These are phyloP conservation scores for Pseudochirops cupreus DNA, from an alignment of 2,797 vertebrate genomes.

Conservation along the genomic window DNA sequence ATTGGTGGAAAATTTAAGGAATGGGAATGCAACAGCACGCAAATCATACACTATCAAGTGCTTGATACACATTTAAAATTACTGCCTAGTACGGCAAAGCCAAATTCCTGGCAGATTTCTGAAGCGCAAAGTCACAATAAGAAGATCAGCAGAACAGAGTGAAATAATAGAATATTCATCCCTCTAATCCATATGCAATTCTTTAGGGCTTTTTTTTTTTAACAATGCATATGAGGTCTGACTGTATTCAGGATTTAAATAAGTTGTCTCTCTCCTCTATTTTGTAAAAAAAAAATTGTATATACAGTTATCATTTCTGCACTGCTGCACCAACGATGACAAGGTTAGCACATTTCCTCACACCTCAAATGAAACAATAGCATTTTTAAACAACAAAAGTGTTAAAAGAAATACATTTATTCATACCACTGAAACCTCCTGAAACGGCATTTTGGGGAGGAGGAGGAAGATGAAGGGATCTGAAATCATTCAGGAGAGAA, in stretches of 20 bases:
- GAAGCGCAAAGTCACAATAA: constrained; percentile 93
- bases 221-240: constrained; percentile 93
- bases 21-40: constrained; percentile 90
- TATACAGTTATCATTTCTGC: constrained; percentile 92
- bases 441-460: constrained; percentile 71
- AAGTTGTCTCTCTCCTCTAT: constrained; percentile 89
- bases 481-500: neutral
- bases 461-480: constrained; percentile 32
- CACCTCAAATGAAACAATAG: constrained; percentile 85
- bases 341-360: constrained; percentile 91
- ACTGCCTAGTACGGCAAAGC: constrained; percentile 88
- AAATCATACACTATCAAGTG: constrained; percentile 94
- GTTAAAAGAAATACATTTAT: constrained; percentile 84
- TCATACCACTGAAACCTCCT: constrained; percentile 76
- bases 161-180: constrained; percentile 99
- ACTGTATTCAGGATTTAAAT: constrained; percentile 96
- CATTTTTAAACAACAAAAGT: constrained; percentile 83
- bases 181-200: constrained; percentile 99
- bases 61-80: constrained; percentile 91
- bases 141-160: constrained; percentile 98
- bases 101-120: constrained; percentile 91
- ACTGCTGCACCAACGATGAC: constrained; percentile 90
- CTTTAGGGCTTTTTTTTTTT: constrained; percentile 92
- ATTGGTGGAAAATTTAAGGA: constrained; percentile 91
- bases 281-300: constrained; percentile 84